Base-by-base conservation (phyloP, 1,140 invertebrate species). In the Sipha flava region DNA sequence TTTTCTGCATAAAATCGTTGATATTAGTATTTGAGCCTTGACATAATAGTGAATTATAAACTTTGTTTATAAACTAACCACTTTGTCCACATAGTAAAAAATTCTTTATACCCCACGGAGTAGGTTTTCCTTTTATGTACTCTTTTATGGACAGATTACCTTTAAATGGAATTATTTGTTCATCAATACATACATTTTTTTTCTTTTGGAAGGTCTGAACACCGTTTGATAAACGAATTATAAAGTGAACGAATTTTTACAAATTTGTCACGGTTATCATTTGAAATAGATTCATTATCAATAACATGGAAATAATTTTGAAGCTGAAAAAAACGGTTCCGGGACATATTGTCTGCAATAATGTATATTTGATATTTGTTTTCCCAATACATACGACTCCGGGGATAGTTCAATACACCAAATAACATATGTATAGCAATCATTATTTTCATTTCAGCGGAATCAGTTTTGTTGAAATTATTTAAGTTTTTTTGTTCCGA, bases 151-250 rank as follows among this genome's bases (percentile, higher is more conserved):
- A 64, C 21, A 82, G 34, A 10, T 79, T 18, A 18, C 84, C 84
- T 73, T 82, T 83, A 81, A 84, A 84, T 6, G 83, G 81, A 7
- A 84, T 79, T 82, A 85, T 84, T 81, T 84, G 82, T 62, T 84
- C 82, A 81, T 85, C 83, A 47, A 84, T 75, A 52, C 52, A 79
- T 40, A 81, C 43, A 21, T 82, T 14, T 80, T 79, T 54, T 80
- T 82, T 82, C 29, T 81, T 26, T 31, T 49, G 18, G 5, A 82
- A 73, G 16, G 70, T n/a, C n/a, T 37, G 14, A 40, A 23, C 70
- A 18, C 70, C 34, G n/a, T 79, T 79, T 59, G 34, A 34, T n/a
- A 52, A 81, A 16, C 6, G 23, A 21, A 79, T 81, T 45, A 79
- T 57, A 81, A 29, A 82, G 26, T 40, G 82, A 81, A 80, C 81